phyloP scores from a whole-genome alignment of 2,888 invertebrate genomes.

The Drepana falcataria region DNA sequence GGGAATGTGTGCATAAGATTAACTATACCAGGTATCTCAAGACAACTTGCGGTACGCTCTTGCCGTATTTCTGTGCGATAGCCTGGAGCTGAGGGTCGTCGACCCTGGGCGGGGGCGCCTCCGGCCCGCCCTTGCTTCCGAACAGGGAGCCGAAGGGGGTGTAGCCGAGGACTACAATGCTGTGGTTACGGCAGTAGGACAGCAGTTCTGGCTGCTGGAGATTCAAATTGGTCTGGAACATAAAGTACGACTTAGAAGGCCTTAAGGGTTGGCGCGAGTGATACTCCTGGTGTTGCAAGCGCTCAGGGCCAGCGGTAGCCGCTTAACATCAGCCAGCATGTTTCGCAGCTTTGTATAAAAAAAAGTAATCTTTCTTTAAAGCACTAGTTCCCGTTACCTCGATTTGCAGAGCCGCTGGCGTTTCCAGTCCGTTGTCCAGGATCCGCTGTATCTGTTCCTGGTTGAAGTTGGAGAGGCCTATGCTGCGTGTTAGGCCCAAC shows the following conservation, averaged over 20 bases:
- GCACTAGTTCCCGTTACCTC: slow-evolving; percentile 33
- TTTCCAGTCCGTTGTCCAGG: slow-evolving; percentile 70
- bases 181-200: slow-evolving; percentile 81
- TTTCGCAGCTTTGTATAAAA: no score
- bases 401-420: slow-evolving; percentile 80
- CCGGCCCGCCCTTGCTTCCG: slow-evolving; percentile 58
- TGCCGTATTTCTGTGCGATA: slow-evolving; percentile 80
- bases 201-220: slow-evolving; percentile 84
- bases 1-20: no score
- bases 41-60: slow-evolving; percentile 81
- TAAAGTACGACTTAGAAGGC: neutral
- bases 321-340: no score
- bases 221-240: slow-evolving; percentile 78
- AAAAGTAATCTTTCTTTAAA: no score
- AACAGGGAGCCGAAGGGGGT: slow-evolving; percentile 83
- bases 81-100: slow-evolving; percentile 71
- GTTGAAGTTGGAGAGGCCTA: slow-evolving; percentile 90
- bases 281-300: no score
- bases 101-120: slow-evolving; percentile 73
- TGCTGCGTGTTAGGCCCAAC: slow-evolving; percentile 81
- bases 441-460: slow-evolving; percentile 82
- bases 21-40: slow-evolving; percentile 80
- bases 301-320: no score
- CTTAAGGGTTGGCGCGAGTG: no score
- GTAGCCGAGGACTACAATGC: slow-evolving; percentile 84